A percentile compares a stretch with the other conserved stretches of the same genome.
Conservation (phyloP, 2,888 invertebrate genomes). For the Leucophenga maculata region DNA sequence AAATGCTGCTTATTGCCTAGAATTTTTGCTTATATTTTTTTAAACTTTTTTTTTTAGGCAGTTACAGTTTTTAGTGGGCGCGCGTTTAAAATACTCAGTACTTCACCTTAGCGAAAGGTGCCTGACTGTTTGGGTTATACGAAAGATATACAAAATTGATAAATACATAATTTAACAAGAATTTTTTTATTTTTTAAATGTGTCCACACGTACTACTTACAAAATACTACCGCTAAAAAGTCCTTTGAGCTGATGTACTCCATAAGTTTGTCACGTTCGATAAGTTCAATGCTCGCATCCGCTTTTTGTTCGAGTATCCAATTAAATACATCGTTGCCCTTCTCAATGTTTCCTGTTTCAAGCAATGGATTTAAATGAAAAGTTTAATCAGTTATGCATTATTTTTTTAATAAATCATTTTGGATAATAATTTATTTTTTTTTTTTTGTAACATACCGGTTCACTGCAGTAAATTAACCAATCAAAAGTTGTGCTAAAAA, state of each 20-base stretch:
- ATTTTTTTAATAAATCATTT: not conserved
- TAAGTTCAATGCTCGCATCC: conserved; percentile 92
- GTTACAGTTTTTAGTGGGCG: conserved; percentile 69
- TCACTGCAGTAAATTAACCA: conserved; percentile 67
- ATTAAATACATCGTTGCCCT: conserved; percentile 87
- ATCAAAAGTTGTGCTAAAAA: conserved; percentile 46
- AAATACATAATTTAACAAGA: not conserved
- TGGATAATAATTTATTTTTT: not conserved
- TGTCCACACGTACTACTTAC: conserved; percentile 77
- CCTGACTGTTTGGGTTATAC: conserved; percentile 13
- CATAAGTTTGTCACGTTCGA: conserved; percentile 85
- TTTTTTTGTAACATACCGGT: conserved; percentile 62
- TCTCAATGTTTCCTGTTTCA: conserved; percentile 78
- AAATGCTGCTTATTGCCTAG: not conserved
- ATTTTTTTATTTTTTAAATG: conserved; percentile 22
- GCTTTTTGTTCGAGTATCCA: conserved; percentile 94
- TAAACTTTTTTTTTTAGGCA: conserved; percentile 47
- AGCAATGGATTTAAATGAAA: not conserved
- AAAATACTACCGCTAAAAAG: conserved; percentile 92
- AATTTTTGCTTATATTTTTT: not conserved
- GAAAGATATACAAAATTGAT: conserved; percentile 2
- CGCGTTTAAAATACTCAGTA: conserved; percentile 33
- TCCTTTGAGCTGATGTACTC: conserved; percentile 91
- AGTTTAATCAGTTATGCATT: not conserved
- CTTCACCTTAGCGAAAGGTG: not conserved